These are phyloP conservation scores for Trachythela sp. DNA, from an alignment of 64 coral and sea anemone genomes.

Conservation along the genomic window DNA sequence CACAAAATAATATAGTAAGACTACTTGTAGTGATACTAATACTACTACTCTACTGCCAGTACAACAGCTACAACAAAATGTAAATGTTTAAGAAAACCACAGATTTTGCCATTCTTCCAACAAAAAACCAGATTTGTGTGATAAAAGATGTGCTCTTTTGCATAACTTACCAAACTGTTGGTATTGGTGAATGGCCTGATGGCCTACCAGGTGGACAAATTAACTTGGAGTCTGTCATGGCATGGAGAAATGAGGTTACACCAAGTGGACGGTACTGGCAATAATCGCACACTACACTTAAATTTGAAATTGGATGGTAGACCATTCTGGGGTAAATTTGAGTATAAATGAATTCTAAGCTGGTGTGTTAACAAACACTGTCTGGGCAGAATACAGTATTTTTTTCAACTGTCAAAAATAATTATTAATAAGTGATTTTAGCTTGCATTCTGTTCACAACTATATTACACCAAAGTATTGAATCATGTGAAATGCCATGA, in stretches of 20 bases:
- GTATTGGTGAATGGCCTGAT: not conserved
- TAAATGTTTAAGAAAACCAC: too few species aligned
- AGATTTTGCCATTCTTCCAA: not conserved
- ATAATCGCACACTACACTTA: not conserved
- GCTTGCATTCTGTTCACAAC: too few species aligned
- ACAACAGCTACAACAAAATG: too few species aligned
- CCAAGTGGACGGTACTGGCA: not conserved
- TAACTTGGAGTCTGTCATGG: not conserved
- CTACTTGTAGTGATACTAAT: too few species aligned
- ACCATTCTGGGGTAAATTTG: not conserved
- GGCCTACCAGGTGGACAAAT: not conserved
- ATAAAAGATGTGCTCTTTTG: not conserved
- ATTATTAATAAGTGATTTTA: too few species aligned
- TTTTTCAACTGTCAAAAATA: too few species aligned
- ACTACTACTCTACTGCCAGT: too few species aligned
- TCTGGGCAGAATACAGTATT: too few species aligned
- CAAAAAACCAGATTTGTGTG: not conserved
- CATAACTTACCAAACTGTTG: not conserved
- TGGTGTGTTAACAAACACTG: not conserved
- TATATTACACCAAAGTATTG: too few species aligned
- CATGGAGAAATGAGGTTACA: not conserved
- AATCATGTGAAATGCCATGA: too few species aligned
- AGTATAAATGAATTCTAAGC: not conserved
- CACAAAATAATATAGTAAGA: too few species aligned
- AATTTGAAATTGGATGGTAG: constrained; percentile 12